Base-by-base conservation (phyloP, 2,113 vertebrate genomes). In the Megaceryle maxima region DNA sequence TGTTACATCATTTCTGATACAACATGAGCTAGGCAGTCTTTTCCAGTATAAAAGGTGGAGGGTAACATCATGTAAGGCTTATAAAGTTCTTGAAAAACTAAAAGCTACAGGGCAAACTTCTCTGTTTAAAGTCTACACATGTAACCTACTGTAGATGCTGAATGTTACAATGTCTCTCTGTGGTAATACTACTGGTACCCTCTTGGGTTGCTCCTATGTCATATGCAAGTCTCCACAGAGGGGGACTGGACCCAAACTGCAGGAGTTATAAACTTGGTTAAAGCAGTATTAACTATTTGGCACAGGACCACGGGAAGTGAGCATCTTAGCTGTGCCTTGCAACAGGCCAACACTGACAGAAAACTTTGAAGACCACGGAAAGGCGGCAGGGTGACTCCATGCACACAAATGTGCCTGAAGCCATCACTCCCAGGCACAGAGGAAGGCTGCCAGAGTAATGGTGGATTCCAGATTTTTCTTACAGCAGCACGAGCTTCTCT, bases 341-440 rank as follows among this genome's bases (percentile, higher is more conserved):
- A 56, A 16, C 9, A 37, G 18, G 17, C 22, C n/a, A 37, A 13
- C 26, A 12, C 13, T 7, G 11, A 60, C 29, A 26, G 57, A 76
- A 67, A 85, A 21, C 11, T 81, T 37, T 35, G 75, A 43, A 26
- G 35, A 16, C 26, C 1, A 0, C 13, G 62, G 39, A 69, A 69
- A 0, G 0, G 6, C 9, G 8, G 16, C 13, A 43, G 8, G 19
- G 22, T 16, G 10, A n/a, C 55, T 72, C 56, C n/a, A 43, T 0
- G 0, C 1, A 0, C 25, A 31, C 5, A 29, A 20, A 13, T 0
- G 1, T 20, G 14, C 14, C 35, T 57, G 18, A 62, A 69, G 33
- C 24, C 19, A 29, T 51, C 8, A 2, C 35, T 70, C 9, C 16
- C 63, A 55, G 57, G 43, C 37, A 20, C 15, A 59, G 41, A 0